Evolutionary conservation across 1,140 invertebrate genomes (phyloP).

Genomic region (Coelopa frigida): DNA sequence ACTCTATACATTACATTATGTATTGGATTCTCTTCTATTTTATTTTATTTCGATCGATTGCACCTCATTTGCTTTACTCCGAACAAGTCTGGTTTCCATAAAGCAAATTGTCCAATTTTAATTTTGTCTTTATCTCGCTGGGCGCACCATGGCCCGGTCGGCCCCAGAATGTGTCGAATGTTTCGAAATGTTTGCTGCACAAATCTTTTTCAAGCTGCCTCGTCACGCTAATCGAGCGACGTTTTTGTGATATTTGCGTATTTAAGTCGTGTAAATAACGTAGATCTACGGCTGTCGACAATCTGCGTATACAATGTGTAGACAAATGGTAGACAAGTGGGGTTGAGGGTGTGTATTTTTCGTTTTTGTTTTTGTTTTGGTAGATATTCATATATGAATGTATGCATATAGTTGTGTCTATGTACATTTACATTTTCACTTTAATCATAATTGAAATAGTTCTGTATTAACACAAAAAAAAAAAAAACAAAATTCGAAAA

Average conservation of each 20-base stretch:
- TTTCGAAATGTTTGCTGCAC: slow-evolving; percentile 54
- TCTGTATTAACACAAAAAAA: slow-evolving; percentile 22
- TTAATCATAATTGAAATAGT: slow-evolving; percentile 42
- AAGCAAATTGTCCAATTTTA: slow-evolving; percentile 43
- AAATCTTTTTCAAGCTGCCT: slow-evolving; percentile 51
- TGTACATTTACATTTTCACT: slow-evolving; percentile 34
- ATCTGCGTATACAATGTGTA: slow-evolving; percentile 5
- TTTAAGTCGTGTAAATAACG: slow-evolving; percentile 42
- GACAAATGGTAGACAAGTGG: neutral
- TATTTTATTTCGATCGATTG: too few relatives aligned
- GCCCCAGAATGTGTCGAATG: slow-evolving; percentile 59
- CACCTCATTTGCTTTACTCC: too few relatives aligned
- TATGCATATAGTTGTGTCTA: slow-evolving; percentile 1
- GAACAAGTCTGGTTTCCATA: too few relatives aligned
- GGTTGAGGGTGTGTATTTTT: slow-evolving; percentile 5
- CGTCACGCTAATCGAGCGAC: slow-evolving; percentile 32
- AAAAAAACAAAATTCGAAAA: too few relatives aligned
- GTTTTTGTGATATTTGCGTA: slow-evolving; percentile 42
- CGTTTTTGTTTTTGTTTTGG: slow-evolving; percentile 22
- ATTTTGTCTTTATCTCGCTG: slow-evolving; percentile 32
- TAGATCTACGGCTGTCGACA: slow-evolving; percentile 22
- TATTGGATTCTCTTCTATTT: too few relatives aligned
- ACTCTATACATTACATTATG: too few relatives aligned
- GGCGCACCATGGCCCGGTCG: slow-evolving; percentile 60
- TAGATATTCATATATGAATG: slow-evolving; percentile 12